Conservation (phyloP, 2,888 invertebrate species). For the Drosophila multiciliata region DNA sequence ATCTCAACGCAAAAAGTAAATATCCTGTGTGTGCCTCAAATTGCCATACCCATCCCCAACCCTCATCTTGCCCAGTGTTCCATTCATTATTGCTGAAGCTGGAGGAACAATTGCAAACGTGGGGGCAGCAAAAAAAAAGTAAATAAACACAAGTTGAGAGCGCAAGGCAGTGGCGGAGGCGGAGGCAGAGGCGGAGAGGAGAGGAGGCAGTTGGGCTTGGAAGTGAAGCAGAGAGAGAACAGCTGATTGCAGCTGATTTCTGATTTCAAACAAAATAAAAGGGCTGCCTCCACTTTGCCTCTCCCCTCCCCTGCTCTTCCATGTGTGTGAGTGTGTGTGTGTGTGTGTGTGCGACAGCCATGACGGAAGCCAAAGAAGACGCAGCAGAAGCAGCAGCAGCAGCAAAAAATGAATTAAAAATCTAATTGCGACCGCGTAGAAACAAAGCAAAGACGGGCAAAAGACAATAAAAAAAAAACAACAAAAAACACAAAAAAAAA, state of each 20-base stretch:
- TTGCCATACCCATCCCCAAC: background rate
- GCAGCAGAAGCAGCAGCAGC: constrained; percentile 52
- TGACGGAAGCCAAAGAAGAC: constrained; percentile 74
- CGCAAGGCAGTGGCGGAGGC: constrained; percentile 10
- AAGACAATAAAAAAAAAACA: constrained; percentile 60
- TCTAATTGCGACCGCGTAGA: constrained; percentile 77
- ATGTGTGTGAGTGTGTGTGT: background rate
- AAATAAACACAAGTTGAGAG: constrained; percentile 66
- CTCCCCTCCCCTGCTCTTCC: background rate
- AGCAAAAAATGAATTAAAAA: constrained; percentile 74
- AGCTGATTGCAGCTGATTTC: constrained; percentile 81
- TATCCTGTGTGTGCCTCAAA: constrained; percentile 60
- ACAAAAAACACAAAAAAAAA: constrained; percentile 13
- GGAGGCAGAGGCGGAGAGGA: background rate
- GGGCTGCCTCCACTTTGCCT: constrained; percentile 27
- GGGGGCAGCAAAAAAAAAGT: constrained; percentile 48
- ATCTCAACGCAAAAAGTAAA: constrained; percentile 68
- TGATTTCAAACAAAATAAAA: constrained; percentile 37
- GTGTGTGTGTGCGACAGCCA: constrained; percentile 62
- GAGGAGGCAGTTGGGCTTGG: background rate
- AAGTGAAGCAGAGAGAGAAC: constrained; percentile 54
- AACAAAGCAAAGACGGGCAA: constrained; percentile 71
- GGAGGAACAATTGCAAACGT: constrained; percentile 35
- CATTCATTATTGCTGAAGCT: constrained; percentile 55
- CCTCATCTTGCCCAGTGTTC: constrained; percentile 2